Percentiles rank a stretch among this genome's conserved stretches.
Conservation (phyloP, 2,113 vertebrate species). For the Melospiza melodia region DNA sequence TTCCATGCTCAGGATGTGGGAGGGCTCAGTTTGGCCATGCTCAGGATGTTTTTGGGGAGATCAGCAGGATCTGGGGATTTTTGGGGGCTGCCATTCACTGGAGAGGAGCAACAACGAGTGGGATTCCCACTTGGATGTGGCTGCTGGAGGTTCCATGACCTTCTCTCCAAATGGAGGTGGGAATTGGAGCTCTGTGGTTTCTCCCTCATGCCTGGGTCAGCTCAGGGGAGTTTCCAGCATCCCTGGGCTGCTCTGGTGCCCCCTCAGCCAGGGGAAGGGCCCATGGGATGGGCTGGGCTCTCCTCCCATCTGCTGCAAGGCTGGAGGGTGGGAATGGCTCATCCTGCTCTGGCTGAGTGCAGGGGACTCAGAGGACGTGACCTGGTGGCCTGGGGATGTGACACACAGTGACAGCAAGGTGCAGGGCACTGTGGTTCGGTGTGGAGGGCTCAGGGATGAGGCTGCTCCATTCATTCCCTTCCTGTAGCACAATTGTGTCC, state of each 20-base stretch:
- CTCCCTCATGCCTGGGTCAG: neutral
- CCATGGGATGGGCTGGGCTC: neutral
- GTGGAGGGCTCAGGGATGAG: neutral
- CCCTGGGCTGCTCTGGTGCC: neutral
- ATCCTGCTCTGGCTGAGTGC: neutral
- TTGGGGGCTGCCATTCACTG: neutral
- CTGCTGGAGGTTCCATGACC: neutral
- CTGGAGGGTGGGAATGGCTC: rapidly evolving
- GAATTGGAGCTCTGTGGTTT: neutral
- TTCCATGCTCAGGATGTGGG: no score
- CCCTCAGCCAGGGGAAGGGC: neutral
- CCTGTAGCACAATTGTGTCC: neutral
- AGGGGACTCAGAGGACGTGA: neutral
- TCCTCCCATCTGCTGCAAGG: rapidly evolving
- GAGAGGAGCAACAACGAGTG: neutral
- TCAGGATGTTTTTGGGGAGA: neutral
- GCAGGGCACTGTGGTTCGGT: neutral
- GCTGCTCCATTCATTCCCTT: neutral
- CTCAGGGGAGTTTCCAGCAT: neutral
- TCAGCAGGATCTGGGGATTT: neutral
- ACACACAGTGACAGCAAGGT: neutral
- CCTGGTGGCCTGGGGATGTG: neutral
- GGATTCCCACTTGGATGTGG: neutral
- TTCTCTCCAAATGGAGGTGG: rapidly evolving
- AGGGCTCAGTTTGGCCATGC: no score